A percentile compares a stretch with the other conserved stretches of the same genome.
These are phyloP conservation scores for Lochmaea capreae DNA, from an alignment of 2,888 invertebrate species.

Conservation along the genomic window DNA sequence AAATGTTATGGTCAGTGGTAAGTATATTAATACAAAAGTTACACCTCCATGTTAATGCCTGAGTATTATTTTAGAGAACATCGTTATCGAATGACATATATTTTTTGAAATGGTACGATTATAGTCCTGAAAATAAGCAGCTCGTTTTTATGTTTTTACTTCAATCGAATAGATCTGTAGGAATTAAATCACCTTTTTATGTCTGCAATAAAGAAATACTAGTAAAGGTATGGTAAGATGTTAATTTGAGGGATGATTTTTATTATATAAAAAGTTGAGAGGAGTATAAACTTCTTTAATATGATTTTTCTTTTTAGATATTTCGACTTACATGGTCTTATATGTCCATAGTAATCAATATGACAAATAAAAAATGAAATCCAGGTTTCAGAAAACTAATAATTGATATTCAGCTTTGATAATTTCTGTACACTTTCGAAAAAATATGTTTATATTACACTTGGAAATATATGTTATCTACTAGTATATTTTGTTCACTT, in stretches of 20 bases:
- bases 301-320: not conserved
- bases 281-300: too few species aligned
- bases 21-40: not conserved
- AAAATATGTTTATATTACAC: too few species aligned
- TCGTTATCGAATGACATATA: not conserved
- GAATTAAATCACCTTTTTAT: not conserved
- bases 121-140: not conserved
- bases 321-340: not conserved
- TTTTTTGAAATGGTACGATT: slow-evolving; percentile 1
- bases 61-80: not conserved
- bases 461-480: not conserved
- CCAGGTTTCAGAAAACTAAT: too few species aligned
- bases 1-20: not conserved
- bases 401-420: too few species aligned
- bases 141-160: not conserved
- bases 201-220: not conserved
- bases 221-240: not conserved
- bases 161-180: not conserved
- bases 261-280: too few species aligned
- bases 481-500: not conserved
- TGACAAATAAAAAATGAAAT: not conserved
- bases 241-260: not conserved
- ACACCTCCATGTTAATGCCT: not conserved
- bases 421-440: too few species aligned
- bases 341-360: not conserved